Percentiles rank a stretch among this genome's conserved stretches.
These are phyloP conservation scores for Acanthurus lineatus DNA, from an alignment of 2,797 vertebrate genomes.

Conservation along the genomic window DNA sequence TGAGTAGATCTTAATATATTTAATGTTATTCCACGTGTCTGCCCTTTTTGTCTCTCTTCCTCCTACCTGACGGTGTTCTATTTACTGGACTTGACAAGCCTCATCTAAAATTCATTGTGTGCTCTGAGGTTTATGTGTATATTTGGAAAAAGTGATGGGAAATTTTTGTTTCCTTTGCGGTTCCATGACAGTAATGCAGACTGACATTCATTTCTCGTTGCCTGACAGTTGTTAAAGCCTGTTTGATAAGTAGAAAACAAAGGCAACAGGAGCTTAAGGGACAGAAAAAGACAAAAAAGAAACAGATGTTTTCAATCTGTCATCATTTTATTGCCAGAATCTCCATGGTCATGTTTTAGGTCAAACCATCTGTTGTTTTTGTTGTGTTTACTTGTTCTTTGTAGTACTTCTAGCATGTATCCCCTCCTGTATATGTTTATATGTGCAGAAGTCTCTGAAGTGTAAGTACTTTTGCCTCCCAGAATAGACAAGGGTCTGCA, in stretches of 20 bases:
- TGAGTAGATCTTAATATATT: constrained; percentile 22
- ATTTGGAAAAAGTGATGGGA: constrained; percentile 9
- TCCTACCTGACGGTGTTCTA: constrained; percentile 31
- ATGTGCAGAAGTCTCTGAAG: constrained; percentile 66
- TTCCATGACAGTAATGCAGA: constrained; percentile 47
- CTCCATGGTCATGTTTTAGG: constrained; percentile 62
- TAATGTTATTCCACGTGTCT: constrained; percentile 21
- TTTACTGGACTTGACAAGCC: constrained; percentile 38
- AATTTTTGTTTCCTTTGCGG: constrained; percentile 12
- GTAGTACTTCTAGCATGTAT: constrained; percentile 41
- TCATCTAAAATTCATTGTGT: constrained; percentile 54
- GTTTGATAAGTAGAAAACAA: constrained; percentile 73
- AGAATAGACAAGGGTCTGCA: constrained; percentile 78
- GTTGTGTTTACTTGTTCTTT: constrained; percentile 47
- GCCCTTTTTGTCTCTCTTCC: constrained; percentile 29
- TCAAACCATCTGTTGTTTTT: constrained; percentile 81
- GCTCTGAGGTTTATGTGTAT: constrained; percentile 36
- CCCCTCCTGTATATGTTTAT: constrained; percentile 52
- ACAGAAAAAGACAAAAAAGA: constrained; percentile 64
- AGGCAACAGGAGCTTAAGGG: constrained; percentile 70
- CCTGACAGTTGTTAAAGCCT: constrained; percentile 77
- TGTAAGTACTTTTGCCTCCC: constrained; percentile 66
- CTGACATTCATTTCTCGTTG: constrained; percentile 42
- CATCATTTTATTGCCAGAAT: constrained; percentile 71
- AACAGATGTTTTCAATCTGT: constrained; percentile 76